Evolutionary conservation across 2,888 invertebrate species (phyloP).

Genomic region (Pristionchus mayeri): DNA sequence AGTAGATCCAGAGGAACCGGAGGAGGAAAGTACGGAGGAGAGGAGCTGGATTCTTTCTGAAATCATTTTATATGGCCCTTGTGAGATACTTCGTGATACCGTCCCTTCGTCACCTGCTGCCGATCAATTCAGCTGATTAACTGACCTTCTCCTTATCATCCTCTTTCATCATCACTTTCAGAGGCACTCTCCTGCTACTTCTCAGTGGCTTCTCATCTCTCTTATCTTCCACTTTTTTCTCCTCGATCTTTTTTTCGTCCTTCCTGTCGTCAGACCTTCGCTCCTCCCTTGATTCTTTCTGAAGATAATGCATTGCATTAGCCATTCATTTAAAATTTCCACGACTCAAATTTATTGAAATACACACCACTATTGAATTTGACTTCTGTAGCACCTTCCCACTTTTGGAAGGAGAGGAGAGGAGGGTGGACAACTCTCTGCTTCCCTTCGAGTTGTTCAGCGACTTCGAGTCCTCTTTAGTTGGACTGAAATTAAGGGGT

Average conservation of each 20-base stretch:
- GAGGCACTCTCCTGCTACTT: slow-evolving; percentile 39
- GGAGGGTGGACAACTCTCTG: background rate
- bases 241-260: slow-evolving; percentile 14
- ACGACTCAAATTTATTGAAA: background rate
- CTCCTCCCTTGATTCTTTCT: slow-evolving; percentile 8
- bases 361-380: background rate
- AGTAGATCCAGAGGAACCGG: background rate
- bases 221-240: background rate
- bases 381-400: background rate
- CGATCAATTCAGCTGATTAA: too few relatives aligned
- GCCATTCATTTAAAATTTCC: background rate
- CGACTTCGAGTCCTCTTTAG: slow-evolving; percentile 10
- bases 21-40: slow-evolving; percentile 11
- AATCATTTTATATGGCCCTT: background rate
- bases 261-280: background rate
- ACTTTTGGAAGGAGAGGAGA: slow-evolving; percentile 23
- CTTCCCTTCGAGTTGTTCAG: background rate
- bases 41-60: background rate
- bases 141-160: slow-evolving; percentile 1
- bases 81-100: background rate
- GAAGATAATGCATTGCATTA: background rate
- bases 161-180: slow-evolving; percentile 37
- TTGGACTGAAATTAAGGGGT: background rate
- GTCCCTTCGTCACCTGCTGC: too few relatives aligned
- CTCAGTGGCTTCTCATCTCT: slow-evolving; percentile 6